Evolutionary conservation across 30 jellyfish, hydroid and myxozoan genomes (phyloP).

Genomic region (Nemopilema nomurai): DNA sequence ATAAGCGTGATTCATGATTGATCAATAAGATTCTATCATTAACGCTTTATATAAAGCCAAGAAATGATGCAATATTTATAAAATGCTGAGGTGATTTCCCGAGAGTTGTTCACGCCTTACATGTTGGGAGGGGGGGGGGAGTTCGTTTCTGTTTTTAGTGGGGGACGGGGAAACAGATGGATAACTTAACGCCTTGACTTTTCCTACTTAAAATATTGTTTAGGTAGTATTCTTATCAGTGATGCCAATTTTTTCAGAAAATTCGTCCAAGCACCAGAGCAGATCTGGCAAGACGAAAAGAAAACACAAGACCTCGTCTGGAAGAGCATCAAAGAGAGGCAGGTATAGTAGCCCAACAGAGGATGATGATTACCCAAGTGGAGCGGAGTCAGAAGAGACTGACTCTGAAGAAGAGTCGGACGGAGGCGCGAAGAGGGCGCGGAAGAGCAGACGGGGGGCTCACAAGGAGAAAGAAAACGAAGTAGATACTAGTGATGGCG

Average conservation of each 20-base stretch:
- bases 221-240: no score
- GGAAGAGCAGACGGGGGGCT: slow-evolving; percentile 7
- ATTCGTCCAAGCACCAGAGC: neutral
- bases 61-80: no score
- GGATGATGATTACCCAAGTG: slow-evolving; percentile 37
- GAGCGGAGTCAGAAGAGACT: slow-evolving; percentile 9
- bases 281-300: neutral
- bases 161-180: no score
- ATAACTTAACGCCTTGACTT: no score
- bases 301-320: neutral
- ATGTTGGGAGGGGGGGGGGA: no score
- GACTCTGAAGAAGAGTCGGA: slow-evolving; percentile 39
- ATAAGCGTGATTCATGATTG: no score
- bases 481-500: slow-evolving; percentile 54
- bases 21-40: no score
- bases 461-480: slow-evolving; percentile 20
- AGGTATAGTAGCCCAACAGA: neutral
- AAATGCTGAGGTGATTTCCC: no score
- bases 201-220: no score
- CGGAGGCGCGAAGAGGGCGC: slow-evolving; percentile 11
- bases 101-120: no score
- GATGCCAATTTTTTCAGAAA: neutral
- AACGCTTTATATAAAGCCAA: no score
- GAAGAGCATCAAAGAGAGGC: slow-evolving; percentile 22
- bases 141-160: no score